These are phyloP conservation scores for Cyprinodon tularosa DNA, from an alignment of 2,113 vertebrate genomes.

Conservation along the genomic window DNA sequence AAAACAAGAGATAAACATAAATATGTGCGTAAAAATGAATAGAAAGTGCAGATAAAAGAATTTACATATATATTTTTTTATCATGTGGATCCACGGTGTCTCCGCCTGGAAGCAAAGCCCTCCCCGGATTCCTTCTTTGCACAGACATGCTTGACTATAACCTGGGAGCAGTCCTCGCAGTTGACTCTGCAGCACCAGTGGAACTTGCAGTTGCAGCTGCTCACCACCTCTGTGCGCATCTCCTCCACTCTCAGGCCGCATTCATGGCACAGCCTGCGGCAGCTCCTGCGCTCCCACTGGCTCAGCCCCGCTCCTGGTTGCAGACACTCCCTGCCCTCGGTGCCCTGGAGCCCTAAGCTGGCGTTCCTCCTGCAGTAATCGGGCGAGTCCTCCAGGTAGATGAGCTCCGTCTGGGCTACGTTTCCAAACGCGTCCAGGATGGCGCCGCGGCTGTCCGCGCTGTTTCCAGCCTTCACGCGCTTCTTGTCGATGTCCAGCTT, in stretches of 20 bases:
- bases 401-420: slow-evolving; percentile 82
- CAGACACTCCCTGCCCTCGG: slow-evolving; percentile 92
- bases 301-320: slow-evolving; percentile 81
- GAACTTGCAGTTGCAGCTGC: slow-evolving; percentile 96
- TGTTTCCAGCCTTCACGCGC: slow-evolving; percentile 86
- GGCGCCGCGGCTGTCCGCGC: slow-evolving; percentile 85
- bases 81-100: slow-evolving; percentile 73
- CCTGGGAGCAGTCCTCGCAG: slow-evolving; percentile 88
- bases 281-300: slow-evolving; percentile 87
- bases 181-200: slow-evolving; percentile 96
- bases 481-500: slow-evolving; percentile 91
- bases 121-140: slow-evolving; percentile 61
- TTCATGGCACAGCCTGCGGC: slow-evolving; percentile 88
- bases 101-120: slow-evolving; percentile 65
- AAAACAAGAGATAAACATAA: slow-evolving; percentile 59
- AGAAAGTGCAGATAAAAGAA: slow-evolving; percentile 57
- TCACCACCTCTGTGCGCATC: slow-evolving; percentile 81
- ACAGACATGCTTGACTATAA: slow-evolving; percentile 88
- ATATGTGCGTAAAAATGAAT: neutral
- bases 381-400: slow-evolving; percentile 95
- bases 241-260: slow-evolving; percentile 90
- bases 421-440: slow-evolving; percentile 82
- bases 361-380: slow-evolving; percentile 90
- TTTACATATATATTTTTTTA: neutral
- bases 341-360: slow-evolving; percentile 90